phyloP scores from a whole-genome alignment of 2,888 invertebrate genomes.

The Epirrhoe alternata region DNA sequence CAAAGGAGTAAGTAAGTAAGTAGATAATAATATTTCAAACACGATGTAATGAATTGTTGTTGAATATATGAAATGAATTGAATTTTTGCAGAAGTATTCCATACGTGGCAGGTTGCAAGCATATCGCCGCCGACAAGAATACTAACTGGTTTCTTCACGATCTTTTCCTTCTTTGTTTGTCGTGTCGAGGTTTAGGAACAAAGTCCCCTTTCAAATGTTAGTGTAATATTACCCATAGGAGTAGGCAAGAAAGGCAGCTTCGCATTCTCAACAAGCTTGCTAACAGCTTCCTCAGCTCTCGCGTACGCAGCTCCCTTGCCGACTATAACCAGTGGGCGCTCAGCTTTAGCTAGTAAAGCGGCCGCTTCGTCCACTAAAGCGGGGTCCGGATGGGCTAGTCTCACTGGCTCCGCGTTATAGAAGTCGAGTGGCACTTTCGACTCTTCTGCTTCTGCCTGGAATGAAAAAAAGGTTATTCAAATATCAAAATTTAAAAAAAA shows the following conservation, averaged over 20 bases:
- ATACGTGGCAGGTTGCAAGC: too few species aligned
- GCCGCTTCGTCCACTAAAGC: slow-evolving; percentile 89
- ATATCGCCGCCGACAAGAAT: too few species aligned
- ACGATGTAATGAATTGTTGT: too few species aligned
- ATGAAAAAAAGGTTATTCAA: slow-evolving; percentile 9
- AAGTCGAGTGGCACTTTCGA: slow-evolving; percentile 73
- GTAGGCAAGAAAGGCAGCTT: slow-evolving; percentile 96
- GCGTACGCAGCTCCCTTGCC: slow-evolving; percentile 96
- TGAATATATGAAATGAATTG: too few species aligned
- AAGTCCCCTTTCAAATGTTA: too few species aligned
- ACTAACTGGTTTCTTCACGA: too few species aligned
- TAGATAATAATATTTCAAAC: too few species aligned
- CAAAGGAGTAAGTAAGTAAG: too few species aligned
- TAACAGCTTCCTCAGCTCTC: slow-evolving; percentile 89
- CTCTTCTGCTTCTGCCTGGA: slow-evolving; percentile 72
- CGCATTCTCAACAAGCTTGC: slow-evolving; percentile 88
- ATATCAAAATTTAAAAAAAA: too few species aligned
- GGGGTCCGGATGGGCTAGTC: slow-evolving; percentile 89
- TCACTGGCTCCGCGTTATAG: slow-evolving; percentile 86
- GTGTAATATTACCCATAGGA: slow-evolving; percentile 90
- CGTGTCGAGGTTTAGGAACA: too few species aligned
- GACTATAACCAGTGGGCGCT: slow-evolving; percentile 94
- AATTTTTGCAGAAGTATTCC: too few species aligned
- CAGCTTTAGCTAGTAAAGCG: slow-evolving; percentile 87
- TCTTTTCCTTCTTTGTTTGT: too few species aligned